Base-by-base conservation (phyloP, 2,113 vertebrate species). In the Aegypius monachus region DNA sequence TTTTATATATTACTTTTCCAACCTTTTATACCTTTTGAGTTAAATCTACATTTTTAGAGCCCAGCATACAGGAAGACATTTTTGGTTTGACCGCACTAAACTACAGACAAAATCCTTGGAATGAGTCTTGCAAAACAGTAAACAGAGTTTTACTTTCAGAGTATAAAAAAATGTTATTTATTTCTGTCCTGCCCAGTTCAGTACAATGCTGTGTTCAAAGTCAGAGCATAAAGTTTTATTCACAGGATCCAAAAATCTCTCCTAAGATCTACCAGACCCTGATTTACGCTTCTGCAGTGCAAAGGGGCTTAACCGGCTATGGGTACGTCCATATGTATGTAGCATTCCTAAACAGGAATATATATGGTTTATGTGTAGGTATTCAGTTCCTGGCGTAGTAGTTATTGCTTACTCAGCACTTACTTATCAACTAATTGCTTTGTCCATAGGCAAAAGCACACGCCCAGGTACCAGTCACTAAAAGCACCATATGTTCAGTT, bases 271-370 rank as follows among this genome's bases (percentile, higher is more conserved):
- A 52, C 17, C 25, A 73, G 58, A 34, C 18, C 18, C 31, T 8
- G 10, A 32, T 61, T 55, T 40, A 6, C 10, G 9, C 2, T 45
- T 78, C 13, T 38, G 8, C 0, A 1, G 7, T 20, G 31, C 11
- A 43, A 86, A 87, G 11, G 9, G 7, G 11, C 18, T 66, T 78
- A 42, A 27, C 29, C 13, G n/a, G 16, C 22, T 78, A 15, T 32
- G 11, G 4, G 2, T 7, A 25, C 15, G 11, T 7, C 50, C 31
- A 23, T 7, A 61, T 2, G 2, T 10, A 77, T 3, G 31, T 0
- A 36, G 38, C 15, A 43, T 17, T 65, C 36, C 34, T 61, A 6
- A 86, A 40, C 2, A 48, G 31, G 5, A 68, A 81, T 17, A 45
- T 1, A 3, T 17, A 2, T 17, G 50, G 3, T 5, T 88, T 45